Evolutionary conservation across 1,140 invertebrate species (phyloP), one percentile per base, ranked within the genome.

Genomic region (Sarcophaga bullata): DNA sequence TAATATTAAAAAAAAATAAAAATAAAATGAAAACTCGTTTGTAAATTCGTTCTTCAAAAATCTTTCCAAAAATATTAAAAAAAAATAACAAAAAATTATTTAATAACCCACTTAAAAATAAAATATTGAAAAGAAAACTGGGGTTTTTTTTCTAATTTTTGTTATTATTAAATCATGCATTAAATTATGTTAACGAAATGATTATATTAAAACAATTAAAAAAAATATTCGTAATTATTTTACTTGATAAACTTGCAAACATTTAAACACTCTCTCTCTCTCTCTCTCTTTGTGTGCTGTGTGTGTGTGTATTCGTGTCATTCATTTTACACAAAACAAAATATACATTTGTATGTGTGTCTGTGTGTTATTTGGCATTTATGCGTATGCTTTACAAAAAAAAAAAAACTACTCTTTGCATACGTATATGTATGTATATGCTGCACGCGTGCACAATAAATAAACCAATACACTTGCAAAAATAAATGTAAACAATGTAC

Each of bases 141-240:
- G n/a, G 1, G 25, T 37, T 37, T 37, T 37, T 37, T 37, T 37
- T 37, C n/a, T n/a, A n/a, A n/a, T n/a, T n/a, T n/a, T n/a, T n/a
- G n/a, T n/a, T n/a, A n/a, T n/a, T n/a, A 76, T n/a, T 50, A 76
- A 76, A 76, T 76, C 73, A 76, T 47, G 37, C 73, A 50, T 76
- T n/a, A 76, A 76, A 76, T 76, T 48, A 50, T 19, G 47, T 76
- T 76, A 76, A 76, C 73, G n/a, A 50, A 76, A 68, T 68, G 62
- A 68, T 78, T 82, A 85, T 76, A 85, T 37, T 4, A 82, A 81
- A 73, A 85, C 82, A 84, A 76, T 37, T 47, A 19, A 84, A 68
- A 82, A 80, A 84, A 54, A 73, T 58, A 58, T n/a, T 5, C 10
- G 0, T n/a, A n/a, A n/a, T 11, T 58, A 37, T 37, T 37, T 58